These are phyloP conservation scores for Pseudorhombus dupliciocellatus DNA, from an alignment of 2,113 vertebrate species.

Conservation along the genomic window DNA sequence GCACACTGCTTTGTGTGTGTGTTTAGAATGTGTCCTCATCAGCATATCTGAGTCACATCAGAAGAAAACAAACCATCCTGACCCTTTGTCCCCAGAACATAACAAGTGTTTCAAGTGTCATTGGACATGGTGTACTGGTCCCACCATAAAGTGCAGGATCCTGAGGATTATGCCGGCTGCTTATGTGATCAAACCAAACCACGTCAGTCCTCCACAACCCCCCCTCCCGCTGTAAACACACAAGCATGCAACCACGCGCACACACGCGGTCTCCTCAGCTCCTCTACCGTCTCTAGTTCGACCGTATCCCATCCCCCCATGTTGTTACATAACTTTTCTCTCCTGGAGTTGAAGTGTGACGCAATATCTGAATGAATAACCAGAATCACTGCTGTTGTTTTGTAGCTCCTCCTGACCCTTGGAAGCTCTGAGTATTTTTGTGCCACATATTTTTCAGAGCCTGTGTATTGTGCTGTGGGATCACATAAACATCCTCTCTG, in stretches of 20 bases:
- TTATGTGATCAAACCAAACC: conserved; percentile 17
- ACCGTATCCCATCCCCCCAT: conserved; percentile 38
- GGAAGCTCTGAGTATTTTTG: conserved; percentile 20
- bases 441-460: neutral
- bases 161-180: neutral
- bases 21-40: neutral
- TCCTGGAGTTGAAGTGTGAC: conserved; percentile 46
- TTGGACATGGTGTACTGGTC: too few relatives aligned
- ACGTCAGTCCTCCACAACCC: neutral
- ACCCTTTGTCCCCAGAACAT: conserved; percentile 24
- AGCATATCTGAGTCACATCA: neutral
- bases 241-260: neutral
- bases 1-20: neutral
- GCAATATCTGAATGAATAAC: conserved; percentile 27
- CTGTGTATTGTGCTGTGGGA: neutral
- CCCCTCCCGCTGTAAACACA: neutral
- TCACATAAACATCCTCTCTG: neutral
- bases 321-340: conserved; percentile 50
- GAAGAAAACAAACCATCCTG: conserved; percentile 16
- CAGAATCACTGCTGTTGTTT: conserved; percentile 33
- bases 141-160: neutral
- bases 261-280: too few relatives aligned
- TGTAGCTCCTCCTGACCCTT: conserved; percentile 19
- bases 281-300: neutral
- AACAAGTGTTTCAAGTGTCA: conserved; percentile 12